These are phyloP conservation scores for Oryzias celebensis DNA, from an alignment of 2,113 vertebrate genomes.

Conservation along the genomic window DNA sequence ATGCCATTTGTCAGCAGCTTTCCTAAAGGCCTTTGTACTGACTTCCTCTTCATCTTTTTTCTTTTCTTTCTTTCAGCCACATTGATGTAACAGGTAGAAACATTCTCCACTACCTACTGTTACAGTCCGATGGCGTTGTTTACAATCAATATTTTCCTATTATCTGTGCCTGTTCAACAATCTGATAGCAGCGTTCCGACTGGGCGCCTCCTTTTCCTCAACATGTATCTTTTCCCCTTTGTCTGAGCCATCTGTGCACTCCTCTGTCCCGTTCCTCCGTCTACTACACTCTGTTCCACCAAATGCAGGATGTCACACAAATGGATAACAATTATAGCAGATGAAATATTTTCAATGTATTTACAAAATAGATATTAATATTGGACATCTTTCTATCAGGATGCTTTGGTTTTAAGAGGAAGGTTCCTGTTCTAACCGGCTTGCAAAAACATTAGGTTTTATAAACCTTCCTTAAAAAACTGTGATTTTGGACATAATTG, in stretches of 20 bases:
- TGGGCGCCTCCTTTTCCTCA: conserved; percentile 19
- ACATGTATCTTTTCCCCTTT: conserved; percentile 19
- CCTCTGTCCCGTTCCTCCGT: not conserved
- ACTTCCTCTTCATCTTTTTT: conserved; percentile 29
- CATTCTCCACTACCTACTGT: conserved; percentile 7
- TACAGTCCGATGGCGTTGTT: conserved; percentile 49
- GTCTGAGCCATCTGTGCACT: conserved; percentile 15
- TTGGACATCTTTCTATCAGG: not conserved
- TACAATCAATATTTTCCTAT: conserved; percentile 68
- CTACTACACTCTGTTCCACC: not conserved
- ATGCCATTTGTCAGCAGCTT: conserved; percentile 19
- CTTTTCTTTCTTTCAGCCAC: too few species aligned
- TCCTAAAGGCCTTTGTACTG: conserved; percentile 19
- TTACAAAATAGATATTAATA: too few species aligned
- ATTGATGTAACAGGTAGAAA: not conserved
- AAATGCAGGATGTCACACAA: conserved; percentile 20
- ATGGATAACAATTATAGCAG: too few species aligned
- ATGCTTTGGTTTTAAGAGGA: conserved; percentile 10
- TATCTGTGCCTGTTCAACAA: conserved; percentile 61
- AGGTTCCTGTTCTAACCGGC: too few species aligned
- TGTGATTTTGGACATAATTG: too few species aligned
- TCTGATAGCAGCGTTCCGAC: conserved; percentile 54
- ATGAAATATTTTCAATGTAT: too few species aligned
- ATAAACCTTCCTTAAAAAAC: too few species aligned
- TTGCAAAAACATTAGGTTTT: too few species aligned